Conservation (phyloP, 2,113 vertebrate species). For the Calyptommatus sinebrachiatus region DNA sequence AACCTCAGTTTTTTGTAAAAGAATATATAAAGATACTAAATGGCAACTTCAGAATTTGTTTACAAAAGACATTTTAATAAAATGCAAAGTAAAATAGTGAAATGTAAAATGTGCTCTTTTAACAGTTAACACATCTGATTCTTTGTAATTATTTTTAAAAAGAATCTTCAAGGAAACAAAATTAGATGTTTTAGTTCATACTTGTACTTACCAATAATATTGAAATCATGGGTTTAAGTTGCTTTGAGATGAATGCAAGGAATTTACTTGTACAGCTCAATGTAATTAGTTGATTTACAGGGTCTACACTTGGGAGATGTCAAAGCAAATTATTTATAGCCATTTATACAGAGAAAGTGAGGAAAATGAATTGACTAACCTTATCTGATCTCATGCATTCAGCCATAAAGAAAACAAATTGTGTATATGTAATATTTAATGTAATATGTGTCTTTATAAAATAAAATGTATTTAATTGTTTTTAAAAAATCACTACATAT, state of each 20-base stretch:
- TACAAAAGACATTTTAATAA: conserved; percentile 28
- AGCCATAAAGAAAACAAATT: not conserved
- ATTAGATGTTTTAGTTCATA: not conserved
- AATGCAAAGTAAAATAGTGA: conserved; percentile 39
- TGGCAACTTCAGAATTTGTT: conserved; percentile 39
- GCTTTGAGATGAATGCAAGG: not conserved
- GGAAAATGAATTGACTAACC: not conserved
- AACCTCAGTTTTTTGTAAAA: conserved; percentile 53
- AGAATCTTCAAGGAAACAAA: not conserved
- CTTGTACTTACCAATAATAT: not conserved
- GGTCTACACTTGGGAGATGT: not conserved
- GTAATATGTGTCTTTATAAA: not conserved
- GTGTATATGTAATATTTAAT: not conserved
- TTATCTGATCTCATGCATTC: not conserved
- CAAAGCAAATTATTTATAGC: not conserved
- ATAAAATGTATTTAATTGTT: not conserved
- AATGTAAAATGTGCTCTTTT: conserved; percentile 36
- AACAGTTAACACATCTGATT: not conserved
- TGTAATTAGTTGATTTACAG: not conserved
- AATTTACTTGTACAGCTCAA: not conserved
- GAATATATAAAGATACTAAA: conserved; percentile 38
- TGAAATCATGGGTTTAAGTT: not conserved
- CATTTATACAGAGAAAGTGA: no score
- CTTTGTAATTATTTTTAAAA: not conserved
- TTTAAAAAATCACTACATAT: not conserved